Evolutionary conservation across 2,888 invertebrate species (phyloP), one percentile per base, ranked within the genome.

Genomic region (Pterostichus niger): DNA sequence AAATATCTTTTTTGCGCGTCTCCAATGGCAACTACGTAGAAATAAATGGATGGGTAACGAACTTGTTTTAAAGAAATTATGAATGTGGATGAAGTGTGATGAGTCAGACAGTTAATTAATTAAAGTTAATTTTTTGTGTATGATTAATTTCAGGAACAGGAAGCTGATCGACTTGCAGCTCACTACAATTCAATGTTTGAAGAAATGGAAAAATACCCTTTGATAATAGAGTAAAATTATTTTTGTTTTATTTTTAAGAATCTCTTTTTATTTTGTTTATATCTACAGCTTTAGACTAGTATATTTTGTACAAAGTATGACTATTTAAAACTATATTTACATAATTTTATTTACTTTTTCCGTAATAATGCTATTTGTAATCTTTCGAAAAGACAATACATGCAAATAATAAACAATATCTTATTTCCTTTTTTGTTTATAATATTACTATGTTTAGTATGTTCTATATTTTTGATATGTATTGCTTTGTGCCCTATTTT

Each of bases 161-260:
- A 91, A 86, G 90, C 89, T 4, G 91, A 92, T 9, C 90, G 90
- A 35, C 93, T 93, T 92, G 92, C 92, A 0, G 90, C 90, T 0
- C 89, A 90, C 46, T 93, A 93, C 86, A 93, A 93, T 86, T 91
- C 92, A 0, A 92, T 92, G 92, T 92, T 92, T 85, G 91, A 92
- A 84, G 93, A 93, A 85, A 88, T 92, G 44, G 92, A 93, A 4
- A 90, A 91, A 0, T 91, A 91, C 84, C 86, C 89, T 10, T 86
- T 92, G 71, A 87, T 91, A 83, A 88, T 91, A 52, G 92, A 91
- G 85, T 92, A 85, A 85, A 44, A 46, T 61, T 46, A 17, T 6
- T 44, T 44, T 13, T n/a, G 6, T n/a, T 1, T 76, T n/a, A n/a
- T 79, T 73, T 44, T 44, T n/a, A 11, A 31, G 44, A 13, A 44